phyloP scores from a whole-genome alignment of 2,797 vertebrate species.

The Mus caroli region DNA sequence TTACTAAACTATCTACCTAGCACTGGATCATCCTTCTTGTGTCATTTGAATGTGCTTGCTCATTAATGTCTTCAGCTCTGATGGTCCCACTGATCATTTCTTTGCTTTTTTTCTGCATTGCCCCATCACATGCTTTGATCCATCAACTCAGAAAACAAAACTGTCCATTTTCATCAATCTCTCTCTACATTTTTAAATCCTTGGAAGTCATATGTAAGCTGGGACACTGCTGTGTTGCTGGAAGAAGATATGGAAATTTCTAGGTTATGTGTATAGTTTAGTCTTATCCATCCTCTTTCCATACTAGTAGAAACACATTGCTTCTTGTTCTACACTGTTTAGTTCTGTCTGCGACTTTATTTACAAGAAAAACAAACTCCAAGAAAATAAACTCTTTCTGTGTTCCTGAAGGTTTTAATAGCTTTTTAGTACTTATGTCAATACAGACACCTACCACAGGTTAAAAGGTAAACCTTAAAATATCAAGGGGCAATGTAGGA shows the following conservation, averaged over 20 bases:
- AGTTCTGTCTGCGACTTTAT: conserved; percentile 52
- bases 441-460: not conserved
- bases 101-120: not conserved
- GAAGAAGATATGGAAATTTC: conserved; percentile 65
- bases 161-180: not conserved
- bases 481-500: not conserved
- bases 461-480: conserved; percentile 26
- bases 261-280: conserved; percentile 47
- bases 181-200: conserved; percentile 56
- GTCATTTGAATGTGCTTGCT: not conserved
- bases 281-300: conserved; percentile 55
- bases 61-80: conserved; percentile 37
- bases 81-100: not conserved
- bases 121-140: conserved; percentile 27
- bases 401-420: not conserved
- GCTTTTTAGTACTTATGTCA: not conserved
- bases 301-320: conserved; percentile 51
- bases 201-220: conserved; percentile 51
- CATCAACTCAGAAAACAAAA: conserved; percentile 58
- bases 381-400: conserved; percentile 49
- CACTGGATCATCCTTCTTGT: not conserved
- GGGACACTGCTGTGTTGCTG: not conserved
- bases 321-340: conserved; percentile 42
- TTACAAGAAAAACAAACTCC: conserved; percentile 56
- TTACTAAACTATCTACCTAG: not conserved